Base-by-base conservation (phyloP, 2,113 vertebrate genomes). In the Mellivora capensis region DNA sequence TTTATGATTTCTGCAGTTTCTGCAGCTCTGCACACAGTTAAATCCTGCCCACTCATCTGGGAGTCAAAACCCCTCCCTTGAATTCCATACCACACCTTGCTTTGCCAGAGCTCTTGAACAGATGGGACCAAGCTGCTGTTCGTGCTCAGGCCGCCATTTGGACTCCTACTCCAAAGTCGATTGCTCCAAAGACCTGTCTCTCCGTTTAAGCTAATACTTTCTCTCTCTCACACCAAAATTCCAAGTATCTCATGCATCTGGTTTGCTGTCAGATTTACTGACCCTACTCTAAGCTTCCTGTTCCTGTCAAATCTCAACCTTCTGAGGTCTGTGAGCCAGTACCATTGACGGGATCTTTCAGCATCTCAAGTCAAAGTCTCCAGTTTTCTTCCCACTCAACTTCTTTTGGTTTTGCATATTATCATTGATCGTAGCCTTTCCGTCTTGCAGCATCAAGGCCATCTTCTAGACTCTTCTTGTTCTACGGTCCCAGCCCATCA, bases 311-410 rank as follows among this genome's bases (percentile, higher is more conserved):
- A 84, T 54, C 0, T 67, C 11, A 37, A 0, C 42, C 27, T 34
- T 21, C 23, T 12, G 14, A 47, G 21, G 2, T 54, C 72, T n/a
- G 8, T 0, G 8, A 0, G 2, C 17, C 27, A 15, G 2, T 79
- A 34, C 2, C 47, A 52, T 54, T 27, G 23, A 76, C 18, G 13
- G 14, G 6, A 34, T 13, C n/a, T 37, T 21, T 21, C 2, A 64
- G 44, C n/a, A 54, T 10, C 39, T 67, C 34, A n/a, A 31, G 62
- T 1, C 52, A 14, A 6, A 13, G 20, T 18, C 18, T 47, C 25
- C 21, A 4, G 49, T 39, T 31, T 61, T 34, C 52, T 13, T 49
- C 52, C 31, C 25, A 8, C 6, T 7, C 34, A 37, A 6, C 12
- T 49, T 34, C 27, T 27, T 72, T 17, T 23, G 15, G 49, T 6